phyloP scores from a whole-genome alignment of 1,140 invertebrate species.

The Drosophila repletoides region DNA sequence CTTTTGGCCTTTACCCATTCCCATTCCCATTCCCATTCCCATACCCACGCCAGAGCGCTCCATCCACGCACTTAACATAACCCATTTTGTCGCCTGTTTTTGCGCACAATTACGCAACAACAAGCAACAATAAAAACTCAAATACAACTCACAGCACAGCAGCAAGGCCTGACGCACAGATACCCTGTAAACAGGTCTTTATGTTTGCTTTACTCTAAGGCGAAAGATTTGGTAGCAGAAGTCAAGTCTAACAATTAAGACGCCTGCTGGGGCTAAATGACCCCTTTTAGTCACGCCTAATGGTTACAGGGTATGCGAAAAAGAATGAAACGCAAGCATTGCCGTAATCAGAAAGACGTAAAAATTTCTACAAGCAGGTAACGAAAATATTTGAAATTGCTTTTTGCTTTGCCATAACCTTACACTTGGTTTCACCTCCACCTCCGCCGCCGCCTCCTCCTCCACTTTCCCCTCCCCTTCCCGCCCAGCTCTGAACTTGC shows the following conservation, averaged over 20 bases:
- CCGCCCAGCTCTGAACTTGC: too few relatives aligned
- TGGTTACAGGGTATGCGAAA: conserved; percentile 7
- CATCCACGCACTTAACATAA: conserved; percentile 30
- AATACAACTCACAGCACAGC: background rate
- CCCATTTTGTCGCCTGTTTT: conserved; percentile 58
- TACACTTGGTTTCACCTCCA: conserved; percentile 6
- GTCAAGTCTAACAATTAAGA: too few relatives aligned
- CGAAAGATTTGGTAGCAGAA: too few relatives aligned
- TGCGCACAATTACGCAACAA: conserved; percentile 77
- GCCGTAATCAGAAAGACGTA: conserved; percentile 77
- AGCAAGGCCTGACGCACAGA: background rate
- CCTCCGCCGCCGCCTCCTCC: background rate
- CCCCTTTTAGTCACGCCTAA: background rate
- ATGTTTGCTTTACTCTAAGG: too few relatives aligned
- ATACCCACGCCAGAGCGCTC: background rate
- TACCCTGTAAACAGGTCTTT: conserved; percentile 6
- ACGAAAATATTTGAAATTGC: conserved; percentile 78
- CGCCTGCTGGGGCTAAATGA: too few relatives aligned
- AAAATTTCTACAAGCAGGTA: conserved; percentile 76
- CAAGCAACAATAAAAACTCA: conserved; percentile 38
- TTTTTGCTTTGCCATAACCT: conserved; percentile 65
- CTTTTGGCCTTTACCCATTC: conserved; percentile 2
- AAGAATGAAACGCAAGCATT: conserved; percentile 34
- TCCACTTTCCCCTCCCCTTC: background rate
- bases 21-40: background rate